These are phyloP conservation scores for Dicranocentrus wangi DNA, from an alignment of 2,888 invertebrate species.

Conservation along the genomic window DNA sequence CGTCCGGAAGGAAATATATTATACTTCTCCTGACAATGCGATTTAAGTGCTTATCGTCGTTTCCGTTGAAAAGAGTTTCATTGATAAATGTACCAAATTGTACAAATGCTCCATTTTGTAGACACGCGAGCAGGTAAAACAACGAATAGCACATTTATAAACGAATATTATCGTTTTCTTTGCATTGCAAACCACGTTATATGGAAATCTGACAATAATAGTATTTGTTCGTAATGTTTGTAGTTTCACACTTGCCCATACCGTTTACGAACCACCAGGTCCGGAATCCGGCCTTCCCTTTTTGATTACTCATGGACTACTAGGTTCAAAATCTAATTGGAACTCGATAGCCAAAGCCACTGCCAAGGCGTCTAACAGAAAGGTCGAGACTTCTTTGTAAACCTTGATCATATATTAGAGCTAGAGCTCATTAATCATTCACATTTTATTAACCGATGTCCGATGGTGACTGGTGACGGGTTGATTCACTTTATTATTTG, in stretches of 20 bases:
- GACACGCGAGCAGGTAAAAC: background rate
- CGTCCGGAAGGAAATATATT: too few relatives aligned
- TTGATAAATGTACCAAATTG: background rate
- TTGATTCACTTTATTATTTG: background rate
- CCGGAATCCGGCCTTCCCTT: slow-evolving; percentile 77
- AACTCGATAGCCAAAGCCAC: slow-evolving; percentile 84
- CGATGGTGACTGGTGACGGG: background rate
- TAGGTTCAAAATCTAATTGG: slow-evolving; percentile 93
- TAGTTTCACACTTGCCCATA: slow-evolving; percentile 16
- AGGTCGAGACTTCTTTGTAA: slow-evolving; percentile 77
- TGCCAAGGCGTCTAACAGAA: slow-evolving; percentile 80
- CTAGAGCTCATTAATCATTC: background rate
- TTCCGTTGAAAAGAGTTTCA: background rate
- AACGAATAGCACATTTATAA: too few relatives aligned
- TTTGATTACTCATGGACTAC: slow-evolving; percentile 88
- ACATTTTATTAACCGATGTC: background rate
- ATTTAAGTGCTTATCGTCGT: too few relatives aligned
- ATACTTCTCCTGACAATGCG: too few relatives aligned
- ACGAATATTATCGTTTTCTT: too few relatives aligned
- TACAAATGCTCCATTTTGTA: background rate
- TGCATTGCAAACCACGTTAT: too few relatives aligned
- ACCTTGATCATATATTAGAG: background rate
- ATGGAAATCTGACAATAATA: background rate
- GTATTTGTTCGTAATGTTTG: background rate
- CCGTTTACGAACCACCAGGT: slow-evolving; percentile 23